Evolutionary conservation across 2,888 invertebrate species (phyloP).

Genomic region (Agrochola lota): DNA sequence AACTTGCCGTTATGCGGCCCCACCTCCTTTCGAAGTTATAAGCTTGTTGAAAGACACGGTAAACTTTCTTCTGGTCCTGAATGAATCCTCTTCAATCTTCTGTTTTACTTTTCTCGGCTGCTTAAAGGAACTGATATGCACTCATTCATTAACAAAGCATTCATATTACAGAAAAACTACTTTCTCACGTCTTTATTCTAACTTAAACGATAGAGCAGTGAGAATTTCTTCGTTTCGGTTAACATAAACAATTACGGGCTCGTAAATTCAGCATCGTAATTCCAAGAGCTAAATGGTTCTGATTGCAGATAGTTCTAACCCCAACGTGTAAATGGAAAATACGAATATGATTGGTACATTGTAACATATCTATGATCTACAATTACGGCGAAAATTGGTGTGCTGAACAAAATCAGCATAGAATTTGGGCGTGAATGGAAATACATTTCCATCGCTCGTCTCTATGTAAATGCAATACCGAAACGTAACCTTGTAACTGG

Average conservation of each 20-base stretch:
- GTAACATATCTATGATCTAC: conserved; percentile 46
- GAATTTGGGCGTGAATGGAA: conserved; percentile 80
- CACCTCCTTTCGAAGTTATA: conserved; percentile 30
- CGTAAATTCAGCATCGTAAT: conserved; percentile 20
- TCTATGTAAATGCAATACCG: conserved; percentile 82
- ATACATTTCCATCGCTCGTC: conserved; percentile 77
- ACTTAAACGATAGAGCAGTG: neutral
- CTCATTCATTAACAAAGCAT: conserved; percentile 11
- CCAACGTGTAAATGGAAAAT: conserved; percentile 27
- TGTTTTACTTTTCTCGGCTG: conserved; percentile 1
- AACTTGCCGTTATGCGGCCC: conserved; percentile 24
- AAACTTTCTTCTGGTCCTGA: conserved; percentile 25
- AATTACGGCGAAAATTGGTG: conserved; percentile 58
- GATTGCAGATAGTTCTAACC: conserved; percentile 26
- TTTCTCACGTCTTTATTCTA: neutral
- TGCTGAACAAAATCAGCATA: conserved; percentile 74
- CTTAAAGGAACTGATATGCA: neutral
- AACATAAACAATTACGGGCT: conserved; percentile 5
- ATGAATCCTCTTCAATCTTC: conserved; percentile 17
- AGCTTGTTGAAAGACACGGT: conserved; percentile 28
- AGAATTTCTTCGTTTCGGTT: neutral
- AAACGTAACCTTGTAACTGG: conserved; percentile 83
- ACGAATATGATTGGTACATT: conserved; percentile 21
- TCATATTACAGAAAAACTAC: neutral
- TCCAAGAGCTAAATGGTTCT: conserved; percentile 33